These are phyloP conservation scores for Drosophila bocki DNA, from an alignment of 1,140 invertebrate species.

Conservation along the genomic window DNA sequence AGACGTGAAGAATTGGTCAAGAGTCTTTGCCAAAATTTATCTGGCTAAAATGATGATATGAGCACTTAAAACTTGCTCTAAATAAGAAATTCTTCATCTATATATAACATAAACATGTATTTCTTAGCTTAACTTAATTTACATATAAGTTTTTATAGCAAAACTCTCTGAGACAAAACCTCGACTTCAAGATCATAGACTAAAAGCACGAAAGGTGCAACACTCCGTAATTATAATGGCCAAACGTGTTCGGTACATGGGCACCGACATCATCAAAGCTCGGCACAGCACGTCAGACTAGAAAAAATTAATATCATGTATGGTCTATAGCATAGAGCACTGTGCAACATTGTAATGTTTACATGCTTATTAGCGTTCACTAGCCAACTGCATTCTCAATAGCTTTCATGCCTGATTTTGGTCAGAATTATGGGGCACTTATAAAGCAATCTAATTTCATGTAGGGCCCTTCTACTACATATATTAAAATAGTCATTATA, in stretches of 20 bases:
- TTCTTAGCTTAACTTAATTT: constrained; percentile 19
- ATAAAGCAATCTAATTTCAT: constrained; percentile 1
- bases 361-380: constrained; percentile 11
- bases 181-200: constrained; percentile 61
- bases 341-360: constrained; percentile 28
- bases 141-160: constrained; percentile 11
- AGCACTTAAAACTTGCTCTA: neutral
- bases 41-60: neutral
- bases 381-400: constrained; percentile 2
- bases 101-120: neutral
- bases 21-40: neutral
- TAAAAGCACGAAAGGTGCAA: constrained; percentile 52
- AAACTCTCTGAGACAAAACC: constrained; percentile 35
- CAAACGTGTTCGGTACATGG: constrained; percentile 52
- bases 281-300: constrained; percentile 20
- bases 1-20: neutral
- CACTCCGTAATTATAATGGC: constrained; percentile 58
- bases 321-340: constrained; percentile 10
- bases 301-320: constrained; percentile 19
- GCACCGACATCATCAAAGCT: constrained; percentile 20
- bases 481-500: constrained; percentile 1
- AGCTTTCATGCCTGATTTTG: constrained; percentile 18
- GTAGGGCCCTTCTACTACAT: neutral
- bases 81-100: constrained; percentile 12
- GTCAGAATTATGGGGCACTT: constrained; percentile 7